Conservation (phyloP, 2,888 invertebrate genomes). For the Cabera pusaria region DNA sequence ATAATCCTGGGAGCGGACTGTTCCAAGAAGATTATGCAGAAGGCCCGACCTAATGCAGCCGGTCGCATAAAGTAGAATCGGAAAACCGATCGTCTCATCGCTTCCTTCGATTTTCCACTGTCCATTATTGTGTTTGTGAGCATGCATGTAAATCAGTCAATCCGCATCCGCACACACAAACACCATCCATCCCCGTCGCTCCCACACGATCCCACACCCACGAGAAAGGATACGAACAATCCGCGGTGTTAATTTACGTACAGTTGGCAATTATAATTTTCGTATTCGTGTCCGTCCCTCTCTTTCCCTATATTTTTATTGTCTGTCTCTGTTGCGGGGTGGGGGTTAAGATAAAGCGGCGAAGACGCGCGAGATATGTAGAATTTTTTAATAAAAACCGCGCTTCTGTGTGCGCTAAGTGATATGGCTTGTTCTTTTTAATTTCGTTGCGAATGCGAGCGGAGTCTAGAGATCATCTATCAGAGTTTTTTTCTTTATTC, state of each 20-base stretch:
- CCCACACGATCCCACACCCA: constrained; percentile 37
- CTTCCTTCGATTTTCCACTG: constrained; percentile 75
- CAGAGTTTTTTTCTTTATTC: constrained; percentile 55
- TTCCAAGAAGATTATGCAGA: constrained; percentile 61
- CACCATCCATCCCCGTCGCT: constrained; percentile 52
- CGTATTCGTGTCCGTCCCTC: constrained; percentile 68
- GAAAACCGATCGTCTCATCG: constrained; percentile 65
- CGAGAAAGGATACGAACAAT: constrained; percentile 40
- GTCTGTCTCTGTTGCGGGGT: constrained; percentile 61
- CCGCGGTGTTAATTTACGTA: constrained; percentile 81
- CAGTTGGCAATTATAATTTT: constrained; percentile 83
- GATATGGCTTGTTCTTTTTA: constrained; percentile 83
- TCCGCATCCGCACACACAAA: constrained; percentile 49
- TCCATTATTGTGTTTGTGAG: constrained; percentile 77
- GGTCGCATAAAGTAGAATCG: constrained; percentile 58
- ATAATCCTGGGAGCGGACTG: constrained; percentile 39
- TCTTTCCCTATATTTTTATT: constrained; percentile 68
- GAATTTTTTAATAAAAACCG: constrained; percentile 79
- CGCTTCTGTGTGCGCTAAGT: constrained; percentile 81
- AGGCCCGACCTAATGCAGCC: constrained; percentile 35
- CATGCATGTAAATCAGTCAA: constrained; percentile 75
- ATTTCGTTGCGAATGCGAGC: constrained; percentile 76
- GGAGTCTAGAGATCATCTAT: constrained; percentile 72
- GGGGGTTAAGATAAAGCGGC: constrained; percentile 70
- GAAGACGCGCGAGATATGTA: constrained; percentile 81